Evolutionary conservation across 1,140 invertebrate species (phyloP), one percentile per base, ranked within the genome.

Genomic region (Ladona fulva): DNA sequence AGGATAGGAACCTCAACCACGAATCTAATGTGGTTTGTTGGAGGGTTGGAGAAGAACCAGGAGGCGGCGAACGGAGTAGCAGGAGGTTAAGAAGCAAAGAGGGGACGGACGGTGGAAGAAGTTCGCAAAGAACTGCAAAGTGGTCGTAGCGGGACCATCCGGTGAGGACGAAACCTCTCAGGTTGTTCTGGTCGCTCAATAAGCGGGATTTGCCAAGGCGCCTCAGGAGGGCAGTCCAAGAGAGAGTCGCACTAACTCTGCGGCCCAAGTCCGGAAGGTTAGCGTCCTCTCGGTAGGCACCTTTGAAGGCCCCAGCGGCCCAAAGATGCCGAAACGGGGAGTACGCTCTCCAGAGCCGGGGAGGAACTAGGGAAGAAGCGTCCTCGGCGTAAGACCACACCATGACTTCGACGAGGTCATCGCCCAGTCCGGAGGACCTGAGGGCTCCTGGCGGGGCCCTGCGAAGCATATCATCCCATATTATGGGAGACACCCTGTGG

Each of bases 381-480:
- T 88, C 85, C 78, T 86, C 84, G 74, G 84, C 84, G 81, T 88
- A 89, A 14, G 85, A 83, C 85, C 86, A 87, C 10, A 89, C 85
- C 84, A 89, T 87, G 1, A 86, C 86, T 80, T 89, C 88, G 0
- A 89, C 87, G 19, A 88, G 80, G 1, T 83, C 79, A 25, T 82
- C 81, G 0, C 84, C 84, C 11, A 89, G 78, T 19, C 82, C 83
- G 79, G 81, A 85, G 11, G 82, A 85, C 78, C 84, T 82, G 37
- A 90, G 82, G 29, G 83, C 81, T 7, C 83, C 81, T 24, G 82
- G 78, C 5, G 84, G 79, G 75, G 88, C 84, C 24, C 88, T 83
- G 24, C 89, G 81, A 25, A 91, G 81, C 89, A 91, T 91, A 81
- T 91, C 90, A 81, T 91, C 90, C 90, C 90, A 91, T 79, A 91